Percentiles rank a stretch among this genome's conserved stretches.
Conservation (phyloP, 2,113 vertebrate genomes). For the Kryptolebias marmoratus region DNA sequence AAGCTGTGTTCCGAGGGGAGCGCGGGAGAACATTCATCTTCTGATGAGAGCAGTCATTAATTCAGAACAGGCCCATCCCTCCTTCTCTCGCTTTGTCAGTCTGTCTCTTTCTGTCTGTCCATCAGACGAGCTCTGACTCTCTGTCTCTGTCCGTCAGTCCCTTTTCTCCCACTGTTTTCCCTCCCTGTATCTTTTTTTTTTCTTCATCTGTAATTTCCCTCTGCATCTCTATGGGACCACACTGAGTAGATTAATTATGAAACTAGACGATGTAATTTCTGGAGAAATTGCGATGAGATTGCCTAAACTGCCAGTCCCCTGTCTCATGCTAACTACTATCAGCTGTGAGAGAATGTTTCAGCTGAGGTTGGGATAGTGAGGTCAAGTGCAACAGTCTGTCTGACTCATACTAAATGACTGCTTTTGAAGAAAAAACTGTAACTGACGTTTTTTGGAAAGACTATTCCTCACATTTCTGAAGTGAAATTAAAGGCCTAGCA, state of each 20-base stretch:
- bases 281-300: background rate
- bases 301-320: background rate
- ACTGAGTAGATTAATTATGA: constrained; percentile 9
- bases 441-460: background rate
- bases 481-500: too few relatives aligned
- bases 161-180: constrained; percentile 37
- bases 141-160: constrained; percentile 55
- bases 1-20: constrained; percentile 63
- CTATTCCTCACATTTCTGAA: too few relatives aligned
- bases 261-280: background rate
- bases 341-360: background rate
- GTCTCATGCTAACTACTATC: background rate
- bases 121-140: constrained; percentile 44
- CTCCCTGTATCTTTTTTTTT: constrained; percentile 30
- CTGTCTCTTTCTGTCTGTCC: constrained; percentile 63
- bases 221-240: background rate
- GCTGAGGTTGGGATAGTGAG: background rate
- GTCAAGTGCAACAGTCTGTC: background rate
- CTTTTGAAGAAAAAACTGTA: background rate
- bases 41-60: constrained; percentile 76
- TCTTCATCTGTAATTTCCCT: constrained; percentile 20
- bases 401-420: background rate
- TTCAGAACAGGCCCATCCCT: constrained; percentile 70
- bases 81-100: constrained; percentile 59
- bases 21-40: constrained; percentile 70